Evolutionary conservation across 1,140 invertebrate genomes (phyloP).

Genomic region (Drosophila pandora): DNA sequence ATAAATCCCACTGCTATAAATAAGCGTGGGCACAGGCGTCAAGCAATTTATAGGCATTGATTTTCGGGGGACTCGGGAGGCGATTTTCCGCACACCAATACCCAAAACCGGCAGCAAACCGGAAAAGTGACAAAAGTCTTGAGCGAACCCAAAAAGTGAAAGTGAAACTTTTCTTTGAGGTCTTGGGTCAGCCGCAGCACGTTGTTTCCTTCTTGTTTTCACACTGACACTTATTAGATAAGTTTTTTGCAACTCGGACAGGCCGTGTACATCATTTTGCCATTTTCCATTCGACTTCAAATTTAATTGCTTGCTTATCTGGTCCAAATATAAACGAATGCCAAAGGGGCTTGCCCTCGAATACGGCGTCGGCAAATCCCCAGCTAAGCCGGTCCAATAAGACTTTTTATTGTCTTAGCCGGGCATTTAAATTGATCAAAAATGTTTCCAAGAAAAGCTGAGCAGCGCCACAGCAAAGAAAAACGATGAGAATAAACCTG

Average conservation of each 20-base stretch:
- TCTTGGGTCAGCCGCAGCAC: conserved; percentile 55
- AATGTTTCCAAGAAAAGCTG: conserved; percentile 41
- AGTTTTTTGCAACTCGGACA: conserved; percentile 43
- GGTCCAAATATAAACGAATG: conserved; percentile 42
- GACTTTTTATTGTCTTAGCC: conserved; percentile 75
- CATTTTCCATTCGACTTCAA: conserved; percentile 51
- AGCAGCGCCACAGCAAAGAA: conserved; percentile 9
- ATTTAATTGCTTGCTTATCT: conserved; percentile 74
- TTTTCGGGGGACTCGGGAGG: conserved; percentile 32
- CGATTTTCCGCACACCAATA: conserved; percentile 4
- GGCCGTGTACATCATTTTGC: conserved; percentile 60
- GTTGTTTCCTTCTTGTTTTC: conserved; percentile 45
- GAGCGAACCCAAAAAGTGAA: conserved; percentile 39
- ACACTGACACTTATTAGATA: conserved; percentile 78
- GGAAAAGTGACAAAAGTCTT: conserved; percentile 59
- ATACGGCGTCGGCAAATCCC: conserved; percentile 42
- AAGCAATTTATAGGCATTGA: conserved; percentile 72
- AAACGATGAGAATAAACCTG: conserved; percentile 9
- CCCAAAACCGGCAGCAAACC: neutral
- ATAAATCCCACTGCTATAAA: conserved; percentile 73
- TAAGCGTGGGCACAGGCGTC: conserved; percentile 52
- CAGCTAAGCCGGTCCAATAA: conserved; percentile 59
- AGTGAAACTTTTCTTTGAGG: conserved; percentile 57
- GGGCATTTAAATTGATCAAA: conserved; percentile 79
- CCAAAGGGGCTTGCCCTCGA: conserved; percentile 10